Percentiles rank a stretch among this genome's conserved stretches.
Conservation (phyloP, 2,113 vertebrate genomes). For the Anser brachyrhynchus region DNA sequence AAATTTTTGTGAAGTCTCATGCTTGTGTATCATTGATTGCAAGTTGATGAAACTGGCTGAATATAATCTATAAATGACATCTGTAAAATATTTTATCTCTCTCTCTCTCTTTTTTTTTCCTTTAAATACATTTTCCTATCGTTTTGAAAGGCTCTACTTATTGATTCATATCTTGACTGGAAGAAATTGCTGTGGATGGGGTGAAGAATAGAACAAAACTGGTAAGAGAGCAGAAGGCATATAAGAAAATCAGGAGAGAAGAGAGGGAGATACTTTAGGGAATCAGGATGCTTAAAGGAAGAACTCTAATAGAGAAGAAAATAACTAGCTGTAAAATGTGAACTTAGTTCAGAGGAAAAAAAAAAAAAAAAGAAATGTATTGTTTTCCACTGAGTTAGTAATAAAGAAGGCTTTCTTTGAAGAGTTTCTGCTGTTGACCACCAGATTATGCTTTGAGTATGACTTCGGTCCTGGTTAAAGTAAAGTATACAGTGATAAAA, state of each 20-base stretch:
- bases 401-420: neutral
- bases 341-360: neutral
- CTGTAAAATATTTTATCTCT: neutral
- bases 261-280: neutral
- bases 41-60: neutral
- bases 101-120: too few species aligned
- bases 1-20: neutral
- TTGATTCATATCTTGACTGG: neutral
- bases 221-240: neutral
- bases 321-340: neutral
- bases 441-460: neutral
- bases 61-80: conserved; percentile 7
- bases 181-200: neutral
- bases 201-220: neutral
- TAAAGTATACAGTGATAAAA: neutral
- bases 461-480: neutral
- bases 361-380: too few species aligned
- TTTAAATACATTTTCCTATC: neutral
- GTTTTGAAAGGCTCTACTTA: neutral
- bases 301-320: neutral
- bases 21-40: neutral
- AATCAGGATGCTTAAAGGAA: neutral
- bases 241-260: neutral
- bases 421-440: neutral
- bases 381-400: neutral